phyloP scores from a whole-genome alignment of 2,113 vertebrate genomes.

The Emberiza fucata region DNA sequence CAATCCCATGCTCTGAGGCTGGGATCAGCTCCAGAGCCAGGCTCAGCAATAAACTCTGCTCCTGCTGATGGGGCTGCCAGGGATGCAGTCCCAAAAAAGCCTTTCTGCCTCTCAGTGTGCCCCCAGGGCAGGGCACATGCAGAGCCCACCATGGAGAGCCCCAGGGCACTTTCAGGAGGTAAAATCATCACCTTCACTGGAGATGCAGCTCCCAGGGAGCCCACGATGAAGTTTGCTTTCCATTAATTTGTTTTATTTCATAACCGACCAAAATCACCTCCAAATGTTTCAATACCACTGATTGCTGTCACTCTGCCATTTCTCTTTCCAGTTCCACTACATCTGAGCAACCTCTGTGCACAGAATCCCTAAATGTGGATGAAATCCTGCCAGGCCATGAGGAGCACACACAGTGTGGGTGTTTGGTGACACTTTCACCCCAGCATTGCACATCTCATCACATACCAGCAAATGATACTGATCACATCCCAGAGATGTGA shows the following conservation, averaged over 20 bases:
- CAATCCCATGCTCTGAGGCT: background rate
- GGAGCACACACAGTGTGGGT: rapidly evolving
- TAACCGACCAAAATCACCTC: background rate
- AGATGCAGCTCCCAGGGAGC: background rate
- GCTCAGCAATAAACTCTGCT: background rate
- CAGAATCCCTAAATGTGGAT: background rate
- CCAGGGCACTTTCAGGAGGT: background rate
- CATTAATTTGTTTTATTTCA: background rate
- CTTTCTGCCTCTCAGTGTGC: background rate
- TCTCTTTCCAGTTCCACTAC: background rate
- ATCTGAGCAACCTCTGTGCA: background rate
- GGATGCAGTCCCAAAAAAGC: background rate
- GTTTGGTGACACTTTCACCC: background rate
- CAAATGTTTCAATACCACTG: background rate
- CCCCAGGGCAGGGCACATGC: background rate
- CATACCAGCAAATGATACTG: background rate
- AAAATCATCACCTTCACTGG: background rate
- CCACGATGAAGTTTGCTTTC: background rate
- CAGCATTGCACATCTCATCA: background rate
- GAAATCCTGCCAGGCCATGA: background rate
- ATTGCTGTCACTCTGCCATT: background rate
- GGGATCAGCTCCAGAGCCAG: background rate
- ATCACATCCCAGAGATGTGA: background rate
- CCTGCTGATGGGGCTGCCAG: background rate
- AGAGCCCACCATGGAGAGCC: background rate